These are phyloP conservation scores for Leucoma salicis DNA, from an alignment of 2,888 invertebrate species.

Conservation along the genomic window DNA sequence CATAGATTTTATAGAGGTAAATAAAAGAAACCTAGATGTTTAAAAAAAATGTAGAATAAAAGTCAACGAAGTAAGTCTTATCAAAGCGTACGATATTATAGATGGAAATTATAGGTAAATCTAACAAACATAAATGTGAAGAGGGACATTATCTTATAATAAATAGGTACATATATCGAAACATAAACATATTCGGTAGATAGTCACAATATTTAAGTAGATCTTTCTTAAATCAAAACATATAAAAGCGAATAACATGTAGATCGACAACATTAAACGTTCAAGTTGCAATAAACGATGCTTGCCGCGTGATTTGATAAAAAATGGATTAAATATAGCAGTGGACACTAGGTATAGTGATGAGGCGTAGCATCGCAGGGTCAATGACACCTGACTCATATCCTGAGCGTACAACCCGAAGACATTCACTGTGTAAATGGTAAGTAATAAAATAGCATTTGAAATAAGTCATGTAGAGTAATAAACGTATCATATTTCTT, in stretches of 20 bases:
- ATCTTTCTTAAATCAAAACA: no score
- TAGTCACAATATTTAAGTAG: neutral
- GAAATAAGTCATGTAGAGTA: constrained; percentile 17
- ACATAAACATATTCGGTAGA: neutral
- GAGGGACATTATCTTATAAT: neutral
- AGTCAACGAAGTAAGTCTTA: no score
- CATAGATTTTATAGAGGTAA: no score
- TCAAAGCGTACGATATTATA: no score
- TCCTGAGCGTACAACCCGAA: constrained; percentile 53
- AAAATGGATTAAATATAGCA: constrained; percentile 51
- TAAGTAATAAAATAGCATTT: constrained; percentile 44
- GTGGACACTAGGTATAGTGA: constrained; percentile 56
- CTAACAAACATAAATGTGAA: no score
- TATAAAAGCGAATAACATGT: constrained; percentile 21
- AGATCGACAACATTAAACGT: constrained; percentile 20
- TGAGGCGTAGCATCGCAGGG: constrained; percentile 54
- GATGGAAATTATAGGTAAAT: no score
- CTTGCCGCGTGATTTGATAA: constrained; percentile 33
- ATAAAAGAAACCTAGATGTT: no score
- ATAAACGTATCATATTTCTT: neutral
- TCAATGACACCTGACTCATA: constrained; percentile 77
- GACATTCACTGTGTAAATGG: constrained; percentile 49
- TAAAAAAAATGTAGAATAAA: no score
- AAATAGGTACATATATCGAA: neutral
- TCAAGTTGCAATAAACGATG: constrained; percentile 24